A percentile compares a stretch with the other conserved stretches of the same genome.
phyloP scores from a whole-genome alignment of 2,113 vertebrate genomes.

The Aspidoscelis tigris region DNA sequence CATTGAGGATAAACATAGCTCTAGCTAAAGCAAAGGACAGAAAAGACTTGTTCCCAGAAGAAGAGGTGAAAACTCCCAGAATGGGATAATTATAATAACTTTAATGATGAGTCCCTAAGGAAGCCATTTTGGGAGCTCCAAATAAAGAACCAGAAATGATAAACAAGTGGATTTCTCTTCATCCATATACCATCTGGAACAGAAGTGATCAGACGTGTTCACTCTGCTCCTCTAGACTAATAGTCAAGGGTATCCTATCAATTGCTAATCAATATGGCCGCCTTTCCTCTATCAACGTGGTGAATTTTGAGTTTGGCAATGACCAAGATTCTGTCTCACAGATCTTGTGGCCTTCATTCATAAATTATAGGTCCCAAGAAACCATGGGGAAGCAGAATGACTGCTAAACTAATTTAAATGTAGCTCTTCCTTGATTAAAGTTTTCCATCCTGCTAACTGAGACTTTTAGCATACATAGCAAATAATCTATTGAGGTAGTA shows the following conservation, averaged over 20 bases:
- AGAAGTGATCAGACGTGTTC: background rate
- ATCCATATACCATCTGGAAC: background rate
- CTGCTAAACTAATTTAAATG: background rate
- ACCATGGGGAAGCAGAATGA: background rate
- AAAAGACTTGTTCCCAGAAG: background rate
- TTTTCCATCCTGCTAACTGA: too few species aligned
- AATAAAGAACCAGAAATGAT: background rate
- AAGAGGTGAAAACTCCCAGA: background rate
- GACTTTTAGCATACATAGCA: too few species aligned
- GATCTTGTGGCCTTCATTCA: background rate
- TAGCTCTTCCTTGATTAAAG: background rate
- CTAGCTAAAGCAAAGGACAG: background rate
- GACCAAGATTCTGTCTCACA: background rate
- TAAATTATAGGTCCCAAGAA: background rate
- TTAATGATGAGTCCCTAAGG: background rate
- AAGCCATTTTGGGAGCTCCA: background rate
- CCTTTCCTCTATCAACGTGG: background rate
- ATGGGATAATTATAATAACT: slow-evolving; percentile 3
- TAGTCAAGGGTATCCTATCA: background rate
- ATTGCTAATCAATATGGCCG: background rate
- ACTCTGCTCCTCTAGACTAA: background rate
- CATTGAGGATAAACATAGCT: slow-evolving; percentile 40
- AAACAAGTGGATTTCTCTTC: background rate
- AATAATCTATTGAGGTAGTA: too few species aligned
- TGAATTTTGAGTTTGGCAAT: background rate